These are phyloP conservation scores for Busseola fusca DNA, from an alignment of 2,888 invertebrate genomes.

Conservation along the genomic window DNA sequence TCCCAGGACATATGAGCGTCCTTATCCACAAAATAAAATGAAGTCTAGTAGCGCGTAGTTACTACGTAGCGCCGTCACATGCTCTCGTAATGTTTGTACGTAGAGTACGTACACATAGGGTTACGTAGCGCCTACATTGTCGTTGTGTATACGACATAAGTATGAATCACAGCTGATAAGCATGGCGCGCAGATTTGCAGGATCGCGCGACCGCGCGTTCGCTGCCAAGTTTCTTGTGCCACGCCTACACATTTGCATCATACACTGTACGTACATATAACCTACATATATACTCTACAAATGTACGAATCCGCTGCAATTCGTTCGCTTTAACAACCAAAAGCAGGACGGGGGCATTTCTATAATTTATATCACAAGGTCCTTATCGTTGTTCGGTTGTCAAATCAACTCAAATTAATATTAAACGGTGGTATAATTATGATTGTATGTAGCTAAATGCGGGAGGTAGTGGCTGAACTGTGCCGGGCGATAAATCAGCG, in stretches of 20 bases:
- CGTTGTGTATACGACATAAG: constrained; percentile 70
- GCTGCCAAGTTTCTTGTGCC: constrained; percentile 84
- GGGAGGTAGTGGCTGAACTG: constrained; percentile 64
- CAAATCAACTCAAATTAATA: constrained; percentile 67
- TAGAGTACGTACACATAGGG: constrained; percentile 58
- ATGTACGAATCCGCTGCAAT: constrained; percentile 37
- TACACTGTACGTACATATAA: constrained; percentile 73
- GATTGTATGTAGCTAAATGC: constrained; percentile 72
- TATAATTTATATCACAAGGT: constrained; percentile 44
- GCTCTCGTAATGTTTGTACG: constrained; percentile 66
- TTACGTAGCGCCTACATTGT: constrained; percentile 61
- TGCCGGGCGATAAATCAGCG: constrained; percentile 80
- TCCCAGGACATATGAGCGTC: constrained; percentile 81
- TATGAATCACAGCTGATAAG: constrained; percentile 88
- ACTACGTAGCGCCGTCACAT: constrained; percentile 76
- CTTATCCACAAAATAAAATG: constrained; percentile 84
- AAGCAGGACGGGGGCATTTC: constrained; percentile 34
- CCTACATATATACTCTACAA: constrained; percentile 41
- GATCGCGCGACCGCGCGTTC: constrained; percentile 76
- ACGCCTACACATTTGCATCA: constrained; percentile 84
- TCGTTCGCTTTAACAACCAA: constrained; percentile 36
- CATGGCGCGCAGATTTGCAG: constrained; percentile 83
- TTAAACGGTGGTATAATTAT: constrained; percentile 67
- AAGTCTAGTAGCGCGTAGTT: constrained; percentile 75
- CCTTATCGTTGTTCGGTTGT: constrained; percentile 58